Evolutionary conservation across 2,113 vertebrate species (phyloP).

Genomic region (Sebastes fasciatus): DNA sequence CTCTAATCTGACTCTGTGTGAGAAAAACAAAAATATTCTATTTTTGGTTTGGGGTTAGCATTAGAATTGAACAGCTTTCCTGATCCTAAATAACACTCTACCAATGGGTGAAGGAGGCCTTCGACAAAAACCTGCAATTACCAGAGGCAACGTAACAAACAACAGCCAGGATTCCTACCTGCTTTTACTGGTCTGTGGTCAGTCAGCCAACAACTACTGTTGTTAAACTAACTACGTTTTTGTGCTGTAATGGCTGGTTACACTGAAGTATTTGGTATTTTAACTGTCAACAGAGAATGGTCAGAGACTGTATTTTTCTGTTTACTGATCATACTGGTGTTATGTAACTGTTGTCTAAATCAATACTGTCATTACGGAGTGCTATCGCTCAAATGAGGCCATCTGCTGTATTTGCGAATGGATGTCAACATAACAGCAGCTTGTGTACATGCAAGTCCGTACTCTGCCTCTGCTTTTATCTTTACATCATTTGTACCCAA

Average conservation of each 20-base stretch:
- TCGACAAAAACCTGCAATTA: conserved; percentile 65
- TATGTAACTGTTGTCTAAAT: conserved; percentile 15
- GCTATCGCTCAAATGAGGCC: neutral
- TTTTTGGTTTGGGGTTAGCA: conserved; percentile 20
- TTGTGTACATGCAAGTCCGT: neutral
- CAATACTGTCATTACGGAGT: conserved; percentile 3
- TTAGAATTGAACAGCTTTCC: conserved; percentile 3
- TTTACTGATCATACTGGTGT: conserved; percentile 18
- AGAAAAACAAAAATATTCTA: conserved; percentile 34
- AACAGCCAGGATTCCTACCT: conserved; percentile 37
- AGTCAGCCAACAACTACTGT: conserved; percentile 57
- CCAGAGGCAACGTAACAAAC: conserved; percentile 17
- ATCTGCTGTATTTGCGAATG: conserved; percentile 15
- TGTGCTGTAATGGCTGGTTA: neutral
- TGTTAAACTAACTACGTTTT: neutral
- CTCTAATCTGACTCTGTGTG: neutral
- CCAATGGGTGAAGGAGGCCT: neutral
- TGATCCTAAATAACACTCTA: conserved; percentile 52
- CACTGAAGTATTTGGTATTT: conserved; percentile 14
- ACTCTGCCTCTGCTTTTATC: neutral
- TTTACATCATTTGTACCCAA: neutral
- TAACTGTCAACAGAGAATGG: conserved; percentile 25
- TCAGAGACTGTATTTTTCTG: conserved; percentile 31
- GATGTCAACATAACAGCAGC: conserved; percentile 10
- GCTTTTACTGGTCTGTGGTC: conserved; percentile 47